Base-by-base conservation (phyloP, 2,113 vertebrate genomes). In the Cinclus mexicanus region DNA sequence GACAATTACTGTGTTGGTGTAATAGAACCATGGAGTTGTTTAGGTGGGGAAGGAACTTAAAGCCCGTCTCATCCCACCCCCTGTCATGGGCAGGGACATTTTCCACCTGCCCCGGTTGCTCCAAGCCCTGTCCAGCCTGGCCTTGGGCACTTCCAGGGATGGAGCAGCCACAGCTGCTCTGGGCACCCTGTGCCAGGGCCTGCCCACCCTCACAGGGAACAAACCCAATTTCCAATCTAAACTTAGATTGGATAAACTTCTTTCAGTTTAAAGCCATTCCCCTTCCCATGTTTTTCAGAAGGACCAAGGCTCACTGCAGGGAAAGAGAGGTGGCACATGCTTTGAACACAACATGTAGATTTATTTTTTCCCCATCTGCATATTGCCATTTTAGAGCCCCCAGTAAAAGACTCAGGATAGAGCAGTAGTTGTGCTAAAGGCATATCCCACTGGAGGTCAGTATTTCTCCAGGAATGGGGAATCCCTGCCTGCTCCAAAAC, bases 381-480 rank as follows among this genome's bases (percentile, higher is more conserved):
- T 9, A 8, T 46, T 33, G n/a, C 29, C 19, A 14, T 33, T 83
- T 50, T 17, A 1, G 0, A 19, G 39, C 39, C 46, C 61, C 25
- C 63, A 35, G 0, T 1, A 16, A 15, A 14, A 52, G 35, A 24
- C 68, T 33, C 9, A 4, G 80, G 67, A 37, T 24, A 0, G 24
- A 67, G 22, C 37, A 39, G 67, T 11, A 2, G 56, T 0, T 92
- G 94, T 24, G 37, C 6, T 80, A 12, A 21, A 83, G 25, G 31
- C 25, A 4, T 49, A 26, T 53, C 88, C 95, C 96, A 75, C 92
- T 94, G 95, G 97, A 91, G 95, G 93, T 92, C 96, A 91, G 76
- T 90, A 41, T 97, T 96, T 50, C 93, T 23, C 88, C 33, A 94
- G 92, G 19, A 97, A 94, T 7, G 7, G 37, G 28, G 82, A 82